A percentile compares a stretch with the other conserved stretches of the same genome.
These are phyloP conservation scores for Drosophila cognata DNA, from an alignment of 2,888 invertebrate species.

Conservation along the genomic window DNA sequence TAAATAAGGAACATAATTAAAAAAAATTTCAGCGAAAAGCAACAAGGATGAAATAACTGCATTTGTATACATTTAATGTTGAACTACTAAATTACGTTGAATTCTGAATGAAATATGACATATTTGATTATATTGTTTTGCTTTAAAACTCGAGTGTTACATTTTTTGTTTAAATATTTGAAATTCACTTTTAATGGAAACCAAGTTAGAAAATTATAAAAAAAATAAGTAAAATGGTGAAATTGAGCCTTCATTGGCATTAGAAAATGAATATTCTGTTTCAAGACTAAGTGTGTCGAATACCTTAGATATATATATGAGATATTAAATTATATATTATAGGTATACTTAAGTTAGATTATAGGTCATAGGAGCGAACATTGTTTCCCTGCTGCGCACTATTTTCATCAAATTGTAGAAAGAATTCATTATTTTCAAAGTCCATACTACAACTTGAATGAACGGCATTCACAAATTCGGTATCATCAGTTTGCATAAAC, in stretches of 20 bases:
- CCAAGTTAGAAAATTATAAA: background rate
- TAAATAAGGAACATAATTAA: background rate
- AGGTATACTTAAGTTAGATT: background rate
- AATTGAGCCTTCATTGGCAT: background rate
- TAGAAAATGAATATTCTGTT: background rate
- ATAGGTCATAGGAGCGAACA: background rate
- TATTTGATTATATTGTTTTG: background rate
- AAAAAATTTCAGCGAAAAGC: background rate
- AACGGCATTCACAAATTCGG: background rate
- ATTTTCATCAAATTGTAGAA: background rate
- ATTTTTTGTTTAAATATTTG: background rate
- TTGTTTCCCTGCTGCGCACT: background rate
- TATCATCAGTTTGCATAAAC: background rate
- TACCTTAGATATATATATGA: background rate
- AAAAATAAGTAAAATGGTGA: background rate
- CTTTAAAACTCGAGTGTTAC: background rate
- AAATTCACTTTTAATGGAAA: too few relatives aligned
- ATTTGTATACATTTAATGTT: background rate
- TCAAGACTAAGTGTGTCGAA: background rate
- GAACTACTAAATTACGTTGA: accelerated
- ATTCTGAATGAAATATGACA: background rate
- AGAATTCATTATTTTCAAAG: background rate
- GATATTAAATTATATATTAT: background rate
- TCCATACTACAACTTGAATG: background rate
- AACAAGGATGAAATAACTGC: background rate